Evolutionary conservation across 2,888 invertebrate genomes (phyloP), one percentile per base, ranked within the genome.

Genomic region (Drosophila nr. fundita): DNA sequence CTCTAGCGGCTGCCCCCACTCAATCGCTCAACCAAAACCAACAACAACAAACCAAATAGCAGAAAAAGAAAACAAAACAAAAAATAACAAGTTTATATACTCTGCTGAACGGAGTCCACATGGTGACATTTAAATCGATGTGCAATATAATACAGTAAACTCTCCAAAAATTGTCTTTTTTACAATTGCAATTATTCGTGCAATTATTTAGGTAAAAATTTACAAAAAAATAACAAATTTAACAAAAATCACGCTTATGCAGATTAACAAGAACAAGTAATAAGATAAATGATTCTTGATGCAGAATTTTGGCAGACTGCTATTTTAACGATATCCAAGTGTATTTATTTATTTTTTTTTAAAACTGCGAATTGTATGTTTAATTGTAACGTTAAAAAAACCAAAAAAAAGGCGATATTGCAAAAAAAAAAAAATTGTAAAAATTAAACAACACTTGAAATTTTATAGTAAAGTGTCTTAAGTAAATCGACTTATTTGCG

Each of bases 21-120:
- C 36, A 40, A 38, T 62, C 52, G 64, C 64, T 53, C 67, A 64
- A 68, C 60, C 76, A 70, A 78, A 63, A 62, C 40, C 63, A 61
- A 42, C 38, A 48, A 59, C 42, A 42, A 53, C 36, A 65, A 75
- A 66, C 45, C 50, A 67, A 79, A 61, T 66, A 61, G 48, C 34
- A n/a, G 58, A 65, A 30, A 59, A 48, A 53, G 21, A 59, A 62
- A 45, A 40, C 15, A 27, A 59, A 45, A 24, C 21, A 29, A 42
- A 54, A 54, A 54, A 36, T 36, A 18, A 24, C 53, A 54, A 29
- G 38, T 38, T 55, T 38, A 55, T 29, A 55, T 55, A 38, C 38
- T 55, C 55, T 55, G 27, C 55, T 36, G 18, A 27, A 27, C 10
- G 11, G 7, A 13, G 36, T 38, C 13, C 7, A 38, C n/a, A 13